Evolutionary conservation across 2,888 invertebrate genomes (phyloP), one percentile per base, ranked within the genome.

Genomic region (Phortica magna): DNA sequence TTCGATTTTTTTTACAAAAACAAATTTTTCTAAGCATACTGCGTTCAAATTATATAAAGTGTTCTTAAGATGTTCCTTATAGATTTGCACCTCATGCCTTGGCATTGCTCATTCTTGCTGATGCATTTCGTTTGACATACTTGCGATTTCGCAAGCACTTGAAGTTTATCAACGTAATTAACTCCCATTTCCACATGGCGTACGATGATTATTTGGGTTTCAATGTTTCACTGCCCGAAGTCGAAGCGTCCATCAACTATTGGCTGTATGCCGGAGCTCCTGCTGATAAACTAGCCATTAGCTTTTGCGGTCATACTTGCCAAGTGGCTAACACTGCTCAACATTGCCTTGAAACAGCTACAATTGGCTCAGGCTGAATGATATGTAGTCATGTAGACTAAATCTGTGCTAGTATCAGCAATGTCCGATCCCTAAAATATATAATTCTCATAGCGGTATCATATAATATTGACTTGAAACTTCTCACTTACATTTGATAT

Each of bases 271-370:
- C 31, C 79, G 85, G 86, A 72, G 88, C 86, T 80, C 95, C 96
- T 0, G 94, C 95, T 0, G 95, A 96, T 90, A 97, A 97, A 91
- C 92, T 97, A 2, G 97, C 97, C 14, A 94, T 97, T 77, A 97
- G 97, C 0, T 96, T 97, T 92, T 97, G 97, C 90, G 97, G 97
- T 0, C 94, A 96, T 72, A 95, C 95, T 1, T 97, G 95, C 90
- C 96, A 96, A 59, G 78, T 22, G 97, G 96, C 64, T 96, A 93
- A 75, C 95, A 79, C 74, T 41, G 80, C 81, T 0, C 76, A 86
- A 42, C 82, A 80, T 57, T 42, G 59, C 22, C 88, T 86, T 1
- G 88, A 88, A 5, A 78, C 82, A 0, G 31, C 78, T 0, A 78
- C 75, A 76, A 79, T 48, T 41, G 86, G 84, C 17, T 42, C 81